A percentile compares a stretch with the other conserved stretches of the same genome.
phyloP scores from a whole-genome alignment of 2,113 vertebrate genomes.

The Rhabdomys dilectus region DNA sequence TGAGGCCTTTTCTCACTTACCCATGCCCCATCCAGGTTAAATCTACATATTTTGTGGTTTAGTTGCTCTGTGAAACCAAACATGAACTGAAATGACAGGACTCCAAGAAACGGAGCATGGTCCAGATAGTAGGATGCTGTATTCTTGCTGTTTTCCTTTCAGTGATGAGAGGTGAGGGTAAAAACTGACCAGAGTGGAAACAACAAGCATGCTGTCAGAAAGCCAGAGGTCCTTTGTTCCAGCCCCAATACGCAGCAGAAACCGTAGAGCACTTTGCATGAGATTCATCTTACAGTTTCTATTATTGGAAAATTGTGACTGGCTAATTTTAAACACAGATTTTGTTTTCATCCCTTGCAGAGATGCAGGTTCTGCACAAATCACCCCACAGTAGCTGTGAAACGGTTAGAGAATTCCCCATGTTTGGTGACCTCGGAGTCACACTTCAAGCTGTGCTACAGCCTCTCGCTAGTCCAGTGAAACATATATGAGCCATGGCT shows the following conservation, averaged over 20 bases:
- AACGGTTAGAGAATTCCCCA: constrained; percentile 71
- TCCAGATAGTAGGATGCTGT: neutral
- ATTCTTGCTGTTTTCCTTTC: constrained; percentile 11
- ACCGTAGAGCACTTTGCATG: neutral
- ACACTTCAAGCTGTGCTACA: constrained; percentile 58
- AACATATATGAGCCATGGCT: constrained; percentile 62
- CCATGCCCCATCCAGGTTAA: neutral
- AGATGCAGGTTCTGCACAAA: constrained; percentile 46
- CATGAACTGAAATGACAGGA: neutral
- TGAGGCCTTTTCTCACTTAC: neutral
- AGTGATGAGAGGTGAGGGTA: neutral
- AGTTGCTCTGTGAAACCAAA: neutral
- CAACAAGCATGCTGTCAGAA: neutral
- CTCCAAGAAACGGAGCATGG: neutral
- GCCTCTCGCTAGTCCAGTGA: constrained; percentile 65
- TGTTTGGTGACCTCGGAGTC: constrained; percentile 69
- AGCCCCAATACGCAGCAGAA: neutral
- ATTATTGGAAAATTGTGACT: constrained; percentile 63
- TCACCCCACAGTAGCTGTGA: constrained; percentile 27
- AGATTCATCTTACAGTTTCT: constrained; percentile 56
- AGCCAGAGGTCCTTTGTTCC: constrained; percentile 30
- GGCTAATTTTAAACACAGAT: constrained; percentile 67
- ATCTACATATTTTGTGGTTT: neutral
- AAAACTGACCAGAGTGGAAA: neutral
- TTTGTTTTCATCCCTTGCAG: neutral